Base-by-base conservation (phyloP, 2,888 invertebrate genomes). In the Altica lythri region DNA sequence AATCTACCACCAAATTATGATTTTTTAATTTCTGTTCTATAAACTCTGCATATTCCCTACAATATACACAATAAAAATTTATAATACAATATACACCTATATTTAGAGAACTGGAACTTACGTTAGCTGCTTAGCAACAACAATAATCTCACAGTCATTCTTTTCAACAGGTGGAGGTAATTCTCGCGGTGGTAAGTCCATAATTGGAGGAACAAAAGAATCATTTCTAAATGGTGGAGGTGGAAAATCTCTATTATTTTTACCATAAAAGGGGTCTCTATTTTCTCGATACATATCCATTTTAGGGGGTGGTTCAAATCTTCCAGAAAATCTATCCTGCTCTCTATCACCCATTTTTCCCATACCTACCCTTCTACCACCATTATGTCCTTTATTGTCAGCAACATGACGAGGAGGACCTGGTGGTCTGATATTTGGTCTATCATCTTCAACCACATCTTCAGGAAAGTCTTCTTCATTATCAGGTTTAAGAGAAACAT, bases 131-230 rank as follows among this genome's bases (percentile, higher is more conserved):
- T 90, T 89, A 40, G 89, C 88, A 2, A 92, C 87, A 2, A 93
- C 92, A 67, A 95, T 91, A 48, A 95, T 92, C 78, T 94, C 93
- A 74, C 93, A 92, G 72, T 95, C 94, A 72, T 93, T 92, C 63
- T 86, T 83, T 57, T 88, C 88, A 17, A 13, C 14, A 16, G 17
- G 43, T 0, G 83, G 68, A 44, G 69, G 62, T n/a, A n/a, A n/a
- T n/a, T n/a, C n/a, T n/a, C n/a, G n/a, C 22, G 61, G 59, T 4
- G 48, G 48, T 14, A 40, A 22, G 10, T 49, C 49, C 19, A 49
- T 22, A 3, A 49, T 19, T 5, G 49, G 46, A 0, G 49, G 46
- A 0, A 68, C 61, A 25, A 58, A 58, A 8, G 43, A 43, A 27
- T 72, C 71, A 38, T 72, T 64, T 16, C 67, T 53, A n/a, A n/a